Percentiles rank a stretch among this genome's conserved stretches.
phyloP scores from a whole-genome alignment of 2,797 vertebrate genomes.

The Sebastes elongatus region DNA sequence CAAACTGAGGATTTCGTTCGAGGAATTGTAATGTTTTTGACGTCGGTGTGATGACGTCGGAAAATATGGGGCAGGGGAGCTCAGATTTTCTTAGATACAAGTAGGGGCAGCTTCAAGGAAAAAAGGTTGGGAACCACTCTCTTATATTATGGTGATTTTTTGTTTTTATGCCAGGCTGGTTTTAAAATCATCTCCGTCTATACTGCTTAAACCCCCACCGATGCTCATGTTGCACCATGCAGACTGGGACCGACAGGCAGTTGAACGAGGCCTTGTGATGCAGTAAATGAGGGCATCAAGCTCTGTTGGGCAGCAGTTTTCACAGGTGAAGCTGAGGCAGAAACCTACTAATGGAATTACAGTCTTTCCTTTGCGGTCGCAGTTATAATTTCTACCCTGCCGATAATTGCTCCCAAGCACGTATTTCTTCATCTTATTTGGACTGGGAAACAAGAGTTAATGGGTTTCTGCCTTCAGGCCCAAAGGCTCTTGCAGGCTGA shows the following conservation, averaged over 20 bases:
- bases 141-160: neutral
- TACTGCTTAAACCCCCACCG: neutral
- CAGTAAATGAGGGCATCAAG: conserved; percentile 42
- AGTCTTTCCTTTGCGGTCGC: conserved; percentile 21
- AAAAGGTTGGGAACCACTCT: too few species aligned
- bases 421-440: conserved; percentile 52
- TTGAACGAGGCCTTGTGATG: conserved; percentile 40
- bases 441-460: conserved; percentile 37
- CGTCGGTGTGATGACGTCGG: too few species aligned
- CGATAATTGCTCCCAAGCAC: conserved; percentile 49
- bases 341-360: conserved; percentile 51
- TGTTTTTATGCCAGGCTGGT: neutral
- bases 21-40: too few species aligned
- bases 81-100: too few species aligned
- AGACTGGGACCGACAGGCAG: conserved; percentile 22
- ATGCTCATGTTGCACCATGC: conserved; percentile 14
- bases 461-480: conserved; percentile 27
- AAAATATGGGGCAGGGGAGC: too few species aligned
- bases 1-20: too few species aligned
- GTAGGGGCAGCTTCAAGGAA: too few species aligned
- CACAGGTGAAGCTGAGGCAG: conserved; percentile 37
- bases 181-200: neutral
- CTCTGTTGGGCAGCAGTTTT: conserved; percentile 32
- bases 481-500: conserved; percentile 13
- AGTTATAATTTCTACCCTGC: conserved; percentile 33